phyloP scores from a whole-genome alignment of 1,140 invertebrate species.

The Oreohelix idahoensis region DNA sequence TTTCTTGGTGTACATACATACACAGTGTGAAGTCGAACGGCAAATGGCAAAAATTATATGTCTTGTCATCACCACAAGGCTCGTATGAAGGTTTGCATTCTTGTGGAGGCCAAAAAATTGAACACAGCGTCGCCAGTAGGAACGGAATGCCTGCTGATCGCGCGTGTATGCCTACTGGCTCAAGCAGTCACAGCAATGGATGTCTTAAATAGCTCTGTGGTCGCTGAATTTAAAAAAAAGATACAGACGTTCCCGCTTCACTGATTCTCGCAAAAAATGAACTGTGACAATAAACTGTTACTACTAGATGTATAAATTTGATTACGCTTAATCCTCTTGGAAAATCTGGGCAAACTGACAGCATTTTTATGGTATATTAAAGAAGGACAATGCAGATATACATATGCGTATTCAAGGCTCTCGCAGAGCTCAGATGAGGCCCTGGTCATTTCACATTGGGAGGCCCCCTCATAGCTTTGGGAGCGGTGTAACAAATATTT shows the following conservation, averaged over 20 bases:
- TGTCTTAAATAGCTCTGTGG: not conserved
- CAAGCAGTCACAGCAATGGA: not conserved
- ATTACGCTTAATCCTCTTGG: not conserved
- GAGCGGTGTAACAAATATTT: no score
- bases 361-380: not conserved
- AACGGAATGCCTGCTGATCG: not conserved
- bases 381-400: not conserved
- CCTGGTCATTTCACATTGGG: no score
- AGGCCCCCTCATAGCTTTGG: no score
- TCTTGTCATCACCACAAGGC: not conserved
- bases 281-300: not conserved
- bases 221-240: not conserved
- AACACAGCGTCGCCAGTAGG: not conserved
- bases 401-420: no score
- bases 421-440: no score
- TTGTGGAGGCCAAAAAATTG: not conserved
- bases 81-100: not conserved
- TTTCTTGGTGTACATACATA: conserved; percentile 10
- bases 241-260: not conserved
- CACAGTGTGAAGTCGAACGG: conserved; percentile 15
- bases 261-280: not conserved
- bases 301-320: not conserved
- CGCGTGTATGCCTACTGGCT: not conserved
- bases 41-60: not conserved
- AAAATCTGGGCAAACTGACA: not conserved